Base-by-base conservation (phyloP, 2,888 invertebrate species). In the Dryomyza anilis region DNA sequence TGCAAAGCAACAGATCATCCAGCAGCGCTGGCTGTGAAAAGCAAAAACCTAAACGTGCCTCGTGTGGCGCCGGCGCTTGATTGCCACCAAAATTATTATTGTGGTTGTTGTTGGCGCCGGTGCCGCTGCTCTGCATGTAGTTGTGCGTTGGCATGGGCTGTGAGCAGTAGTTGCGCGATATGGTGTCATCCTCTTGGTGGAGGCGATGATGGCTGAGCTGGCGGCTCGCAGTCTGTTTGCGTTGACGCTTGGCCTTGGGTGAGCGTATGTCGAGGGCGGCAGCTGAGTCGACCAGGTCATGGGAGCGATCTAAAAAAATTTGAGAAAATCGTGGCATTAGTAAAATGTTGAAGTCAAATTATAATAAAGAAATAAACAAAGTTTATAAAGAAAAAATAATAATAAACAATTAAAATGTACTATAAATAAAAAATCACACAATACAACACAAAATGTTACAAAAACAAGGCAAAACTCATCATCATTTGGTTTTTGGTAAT, bases 21-120 rank as follows among this genome's bases (percentile, higher is more conserved):
- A 92, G 86, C 73, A 90, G 88, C 39, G 90, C 89, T 1, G 96
- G 96, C 83, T 96, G 96, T 30, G 96, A 96, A 86, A 93, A 94
- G 77, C 91, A 90, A 72, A 91, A 87, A 69, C 86, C 85, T 65
- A 86, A 84, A 79, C 87, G 85, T 72, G 80, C 79, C 72, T 79
- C 80, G 64, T 76, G 75, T 33, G 80, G 77, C 7, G 76, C 27
- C 0, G 73, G 70, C 65, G 72, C 71, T 59, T 74, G 73, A n/a
- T n/a, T n/a, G n/a, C n/a, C n/a, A 4, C 71, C 74, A 16, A 68
- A 70, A 72, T 71, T 67, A 75, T 81, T 56, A 2, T 61, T 66
- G 19, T 69, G 62, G 0, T 25, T 63, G 23, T 21, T 30, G 43
- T 59, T 58, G n/a, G 23, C 50, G 7, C 64, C 55, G 12, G n/a